Conservation (phyloP, 2,888 invertebrate genomes). For the Steinernema hermaphroditum region DNA sequence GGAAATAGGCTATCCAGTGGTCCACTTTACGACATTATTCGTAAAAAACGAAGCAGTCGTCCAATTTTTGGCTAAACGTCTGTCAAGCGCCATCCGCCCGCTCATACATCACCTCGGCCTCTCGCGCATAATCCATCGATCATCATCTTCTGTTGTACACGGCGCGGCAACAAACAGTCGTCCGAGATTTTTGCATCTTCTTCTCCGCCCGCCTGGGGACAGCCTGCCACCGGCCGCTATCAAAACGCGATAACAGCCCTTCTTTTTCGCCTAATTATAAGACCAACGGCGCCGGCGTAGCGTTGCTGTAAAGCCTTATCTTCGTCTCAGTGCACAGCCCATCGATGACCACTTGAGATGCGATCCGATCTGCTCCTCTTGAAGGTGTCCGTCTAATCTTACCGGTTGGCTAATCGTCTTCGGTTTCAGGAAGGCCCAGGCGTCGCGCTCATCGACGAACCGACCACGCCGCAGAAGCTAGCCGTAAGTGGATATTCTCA, state of each 20-base stretch:
- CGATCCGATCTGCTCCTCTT: not conserved
- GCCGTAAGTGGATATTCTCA: conserved; percentile 42
- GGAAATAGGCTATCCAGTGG: no score
- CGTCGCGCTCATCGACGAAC: conserved; percentile 42
- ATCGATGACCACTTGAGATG: conserved; percentile 4
- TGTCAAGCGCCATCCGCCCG: no score
- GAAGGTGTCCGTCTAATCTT: not conserved
- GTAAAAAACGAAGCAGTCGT: no score
- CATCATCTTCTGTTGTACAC: not conserved
- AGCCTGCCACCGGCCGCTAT: not conserved
- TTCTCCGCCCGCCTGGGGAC: not conserved
- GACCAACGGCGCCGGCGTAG: not conserved
- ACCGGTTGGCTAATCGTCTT: not conserved
- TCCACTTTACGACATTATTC: no score
- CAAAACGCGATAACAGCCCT: conserved; percentile 3
- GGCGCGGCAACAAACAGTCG: not conserved
- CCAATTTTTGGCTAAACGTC: no score
- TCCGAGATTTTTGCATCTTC: not conserved
- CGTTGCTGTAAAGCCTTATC: not conserved
- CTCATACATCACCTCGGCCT: not conserved
- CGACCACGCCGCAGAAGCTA: conserved; percentile 50
- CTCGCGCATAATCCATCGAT: not conserved
- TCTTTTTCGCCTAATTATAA: conserved; percentile 25
- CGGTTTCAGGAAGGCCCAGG: conserved; percentile 47
- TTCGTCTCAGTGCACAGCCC: not conserved